phyloP scores from a whole-genome alignment of 2,888 invertebrate genomes.

The Tubulanus polymorphus region DNA sequence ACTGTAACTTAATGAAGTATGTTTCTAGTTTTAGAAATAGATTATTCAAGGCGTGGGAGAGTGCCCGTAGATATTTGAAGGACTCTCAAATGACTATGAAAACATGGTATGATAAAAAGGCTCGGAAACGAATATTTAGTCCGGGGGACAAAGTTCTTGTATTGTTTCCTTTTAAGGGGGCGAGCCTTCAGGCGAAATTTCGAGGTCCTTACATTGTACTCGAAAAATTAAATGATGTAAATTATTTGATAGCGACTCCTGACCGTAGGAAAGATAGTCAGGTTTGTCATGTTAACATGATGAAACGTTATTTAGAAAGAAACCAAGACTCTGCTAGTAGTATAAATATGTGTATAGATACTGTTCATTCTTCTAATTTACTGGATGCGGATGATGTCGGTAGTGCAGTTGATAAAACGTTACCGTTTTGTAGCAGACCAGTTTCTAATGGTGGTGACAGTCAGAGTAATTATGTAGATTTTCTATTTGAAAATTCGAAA shows the following conservation, averaged over 20 bases:
- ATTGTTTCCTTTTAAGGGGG: constrained; percentile 19
- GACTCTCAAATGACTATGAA: constrained; percentile 19
- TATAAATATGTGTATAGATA: no score
- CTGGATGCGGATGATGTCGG: no score
- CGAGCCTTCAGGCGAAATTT: constrained; percentile 7
- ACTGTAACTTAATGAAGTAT: constrained; percentile 7
- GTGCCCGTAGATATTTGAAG: constrained; percentile 17
- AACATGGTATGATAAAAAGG: constrained; percentile 16
- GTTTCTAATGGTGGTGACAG: no score
- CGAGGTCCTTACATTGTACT: constrained; percentile 6
- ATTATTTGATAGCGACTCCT: constrained; percentile 15
- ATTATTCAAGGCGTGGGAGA: constrained; percentile 10
- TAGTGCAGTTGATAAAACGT: no score
- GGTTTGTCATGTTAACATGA: constrained; percentile 21
- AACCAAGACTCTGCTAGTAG: no score
- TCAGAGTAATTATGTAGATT: no score
- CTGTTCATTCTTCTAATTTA: no score
- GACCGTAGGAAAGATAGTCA: constrained; percentile 12
- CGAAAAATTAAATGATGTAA: constrained; percentile 3
- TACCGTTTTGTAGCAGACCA: no score
- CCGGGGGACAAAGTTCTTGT: constrained; percentile 22
- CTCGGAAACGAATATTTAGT: constrained; percentile 15
- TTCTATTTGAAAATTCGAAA: constrained; percentile 11
- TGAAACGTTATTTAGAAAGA: constrained; percentile 19
- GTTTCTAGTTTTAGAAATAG: constrained; percentile 10